Conservation (phyloP, 2,113 vertebrate genomes). For the Ciconia boyciana region DNA sequence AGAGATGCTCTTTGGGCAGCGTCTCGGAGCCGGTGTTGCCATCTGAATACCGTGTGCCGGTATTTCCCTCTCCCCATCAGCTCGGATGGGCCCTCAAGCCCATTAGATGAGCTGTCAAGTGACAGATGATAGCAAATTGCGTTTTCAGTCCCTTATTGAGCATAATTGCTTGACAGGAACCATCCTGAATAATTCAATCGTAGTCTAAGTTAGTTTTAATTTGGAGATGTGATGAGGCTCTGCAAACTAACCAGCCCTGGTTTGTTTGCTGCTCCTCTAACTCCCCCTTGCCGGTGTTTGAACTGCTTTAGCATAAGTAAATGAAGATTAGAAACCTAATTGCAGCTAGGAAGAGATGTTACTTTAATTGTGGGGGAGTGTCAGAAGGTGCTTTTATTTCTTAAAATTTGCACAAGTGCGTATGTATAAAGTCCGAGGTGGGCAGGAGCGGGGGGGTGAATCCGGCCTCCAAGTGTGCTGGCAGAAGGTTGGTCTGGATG, state of each 20-base stretch:
- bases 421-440: not conserved
- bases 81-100: not conserved
- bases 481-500: not conserved
- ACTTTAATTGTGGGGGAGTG: not conserved
- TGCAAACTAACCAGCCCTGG: not conserved
- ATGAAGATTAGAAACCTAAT: not conserved
- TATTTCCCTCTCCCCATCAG: not conserved
- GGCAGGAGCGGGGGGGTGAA: not conserved
- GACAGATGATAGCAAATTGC: not conserved
- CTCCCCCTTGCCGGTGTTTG: not conserved
- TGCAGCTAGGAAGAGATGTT: not conserved
- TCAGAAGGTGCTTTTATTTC: not conserved
- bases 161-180: conserved; percentile 14
- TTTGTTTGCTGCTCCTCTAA: not conserved
- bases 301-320: not conserved
- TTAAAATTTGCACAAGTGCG: not conserved
- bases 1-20: not conserved
- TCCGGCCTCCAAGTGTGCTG: accelerated
- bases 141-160: not conserved
- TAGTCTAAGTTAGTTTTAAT: conserved; percentile 9
- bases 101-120: not conserved
- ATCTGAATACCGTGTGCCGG: not conserved
- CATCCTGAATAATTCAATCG: conserved; percentile 20
- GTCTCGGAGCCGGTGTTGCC: not conserved
- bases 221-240: not conserved